phyloP scores from a whole-genome alignment of 2,888 invertebrate species.

The Phalera bucephala region DNA sequence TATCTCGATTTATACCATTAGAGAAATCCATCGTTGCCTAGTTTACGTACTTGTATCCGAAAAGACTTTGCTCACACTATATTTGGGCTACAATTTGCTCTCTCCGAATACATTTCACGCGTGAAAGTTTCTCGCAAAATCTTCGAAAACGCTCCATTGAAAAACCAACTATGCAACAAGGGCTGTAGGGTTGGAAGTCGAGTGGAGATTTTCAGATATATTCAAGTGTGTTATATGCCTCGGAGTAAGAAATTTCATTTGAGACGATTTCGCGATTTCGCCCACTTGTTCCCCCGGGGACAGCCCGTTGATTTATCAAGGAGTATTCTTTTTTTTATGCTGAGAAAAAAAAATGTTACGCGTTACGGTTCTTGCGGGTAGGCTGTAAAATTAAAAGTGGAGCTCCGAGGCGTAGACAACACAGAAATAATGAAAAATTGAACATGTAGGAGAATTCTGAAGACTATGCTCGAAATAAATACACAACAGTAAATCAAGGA shows the following conservation, averaged over 20 bases:
- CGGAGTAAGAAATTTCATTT: conserved; percentile 78
- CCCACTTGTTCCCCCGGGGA: conserved; percentile 57
- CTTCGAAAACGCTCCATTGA: conserved; percentile 6
- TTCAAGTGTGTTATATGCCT: conserved; percentile 58
- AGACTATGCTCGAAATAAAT: too few species aligned
- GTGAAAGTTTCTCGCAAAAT: conserved; percentile 49
- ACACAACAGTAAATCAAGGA: too few species aligned
- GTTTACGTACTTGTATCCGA: conserved; percentile 17
- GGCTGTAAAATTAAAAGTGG: neutral
- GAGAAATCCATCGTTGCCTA: conserved; percentile 7
- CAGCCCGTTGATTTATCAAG: conserved; percentile 68
- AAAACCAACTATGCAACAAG: conserved; percentile 21
- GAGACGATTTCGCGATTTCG: conserved; percentile 74
- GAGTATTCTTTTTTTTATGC: conserved; percentile 47
- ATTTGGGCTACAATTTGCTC: conserved; percentile 69
- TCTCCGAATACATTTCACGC: conserved; percentile 65
- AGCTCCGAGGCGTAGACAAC: too few species aligned
- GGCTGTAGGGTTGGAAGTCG: conserved; percentile 19
- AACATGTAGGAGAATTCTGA: too few species aligned
- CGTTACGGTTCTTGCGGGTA: neutral
- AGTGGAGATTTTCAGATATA: conserved; percentile 22
- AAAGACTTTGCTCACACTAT: conserved; percentile 42
- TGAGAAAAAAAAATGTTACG: conserved; percentile 12
- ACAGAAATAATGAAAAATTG: too few species aligned
- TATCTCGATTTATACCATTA: neutral